Evolutionary conservation across 2,888 invertebrate species (phyloP), one percentile per base, ranked within the genome.

Genomic region (Apodemia zela): DNA sequence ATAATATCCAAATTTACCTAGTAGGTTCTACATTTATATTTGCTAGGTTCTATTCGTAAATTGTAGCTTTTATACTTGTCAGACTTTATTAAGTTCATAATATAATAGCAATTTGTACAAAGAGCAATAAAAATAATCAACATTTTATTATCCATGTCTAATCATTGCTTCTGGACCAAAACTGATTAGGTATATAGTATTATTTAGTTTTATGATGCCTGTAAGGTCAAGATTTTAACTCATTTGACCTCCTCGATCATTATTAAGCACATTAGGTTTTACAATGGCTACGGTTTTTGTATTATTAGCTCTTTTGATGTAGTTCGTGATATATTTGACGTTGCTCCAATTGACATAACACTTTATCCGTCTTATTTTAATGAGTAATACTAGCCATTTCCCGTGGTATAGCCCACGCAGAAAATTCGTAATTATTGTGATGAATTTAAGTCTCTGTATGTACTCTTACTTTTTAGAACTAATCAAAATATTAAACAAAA

Each of bases 101-200:
- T 57, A 58, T 42, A 38, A 10, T 57, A 45, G 21, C 17, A 57
- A 38, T 25, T 62, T 25, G 38, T 42, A 17, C 58, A 57, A 42
- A 58, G 62, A 62, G 57, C 45, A 62, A 58, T 58, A 62, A 62
- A 58, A 58, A 65, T 68, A 70, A 70, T 68, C 66, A 67, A 70
- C 65, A 73, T 75, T 79, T 81, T 82, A 85, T 85, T 77, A 73
- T 57, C 77, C 82, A 76, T 82, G 64, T 71, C 84, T 78, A 82
- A 86, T 77, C 69, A 69, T 68, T 71, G 78, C 73, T 75, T 76
- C 80, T 80, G 78, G 63, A 61, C 51, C 62, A 62, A 51, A 60
- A 51, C 51, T 51, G 18, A 51, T 51, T 51, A 51, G 51, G 21
- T 51, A 47, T 47, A 47, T 8, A 7, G 47, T 47, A 51, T 51